Evolutionary conservation across 2,888 invertebrate genomes (phyloP).

Genomic region (Miltochrista miniata): DNA sequence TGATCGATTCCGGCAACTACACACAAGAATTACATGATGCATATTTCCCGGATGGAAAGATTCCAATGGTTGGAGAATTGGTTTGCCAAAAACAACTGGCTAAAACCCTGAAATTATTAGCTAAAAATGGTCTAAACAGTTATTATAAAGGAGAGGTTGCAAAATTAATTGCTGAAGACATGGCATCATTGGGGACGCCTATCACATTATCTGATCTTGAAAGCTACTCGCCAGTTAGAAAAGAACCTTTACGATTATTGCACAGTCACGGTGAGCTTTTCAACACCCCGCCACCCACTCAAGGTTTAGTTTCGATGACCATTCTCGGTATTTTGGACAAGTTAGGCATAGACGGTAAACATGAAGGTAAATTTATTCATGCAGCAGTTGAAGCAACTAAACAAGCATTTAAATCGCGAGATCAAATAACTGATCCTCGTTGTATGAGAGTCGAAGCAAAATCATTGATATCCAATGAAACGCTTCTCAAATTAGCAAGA

Average conservation of each 20-base stretch:
- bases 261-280: slow-evolving; percentile 64
- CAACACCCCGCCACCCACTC: slow-evolving; percentile 73
- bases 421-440: slow-evolving; percentile 66
- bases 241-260: slow-evolving; percentile 55
- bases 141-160: slow-evolving; percentile 69
- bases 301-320: slow-evolving; percentile 65
- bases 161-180: slow-evolving; percentile 61
- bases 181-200: slow-evolving; percentile 59
- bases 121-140: slow-evolving; percentile 61
- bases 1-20: slow-evolving; percentile 15
- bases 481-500: slow-evolving; percentile 54
- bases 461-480: slow-evolving; percentile 48
- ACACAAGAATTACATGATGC: slow-evolving; percentile 46
- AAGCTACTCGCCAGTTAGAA: slow-evolving; percentile 59
- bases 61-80: neutral
- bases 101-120: slow-evolving; percentile 53
- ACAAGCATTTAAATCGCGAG: slow-evolving; percentile 56
- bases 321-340: slow-evolving; percentile 68
- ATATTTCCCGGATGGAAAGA: slow-evolving; percentile 50
- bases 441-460: slow-evolving; percentile 62
- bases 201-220: slow-evolving; percentile 64
- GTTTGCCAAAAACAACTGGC: slow-evolving; percentile 63
- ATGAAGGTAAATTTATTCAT: slow-evolving; percentile 70
- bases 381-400: slow-evolving; percentile 68
- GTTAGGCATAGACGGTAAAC: slow-evolving; percentile 58